phyloP scores from a whole-genome alignment of 2,888 invertebrate species.

The Ectemnius cavifrons region DNA sequence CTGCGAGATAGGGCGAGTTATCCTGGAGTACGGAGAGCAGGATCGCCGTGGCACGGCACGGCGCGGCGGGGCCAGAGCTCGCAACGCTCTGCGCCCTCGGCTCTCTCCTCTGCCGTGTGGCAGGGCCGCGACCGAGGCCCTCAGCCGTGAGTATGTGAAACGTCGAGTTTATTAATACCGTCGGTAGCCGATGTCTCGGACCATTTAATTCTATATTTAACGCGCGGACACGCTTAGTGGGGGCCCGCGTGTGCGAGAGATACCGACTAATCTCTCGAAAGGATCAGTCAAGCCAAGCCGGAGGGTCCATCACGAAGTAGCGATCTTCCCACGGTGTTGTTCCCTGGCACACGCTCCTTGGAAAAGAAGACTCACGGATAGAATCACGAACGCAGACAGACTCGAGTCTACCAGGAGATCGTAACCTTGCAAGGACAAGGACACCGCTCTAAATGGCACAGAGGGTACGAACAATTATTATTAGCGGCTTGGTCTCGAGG shows the following conservation, averaged over 20 bases:
- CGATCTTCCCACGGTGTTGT: constrained; percentile 68
- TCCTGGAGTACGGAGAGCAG: constrained; percentile 1
- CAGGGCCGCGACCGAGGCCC: not conserved
- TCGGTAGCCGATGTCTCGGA: constrained; percentile 50
- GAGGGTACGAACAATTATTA: constrained; percentile 61
- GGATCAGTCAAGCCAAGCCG: constrained; percentile 64
- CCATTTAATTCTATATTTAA: constrained; percentile 66
- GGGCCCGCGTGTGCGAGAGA: constrained; percentile 26
- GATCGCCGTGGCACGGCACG: not conserved
- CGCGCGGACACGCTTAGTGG: constrained; percentile 47
- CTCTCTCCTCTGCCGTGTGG: not conserved
- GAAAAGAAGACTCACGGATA: constrained; percentile 27
- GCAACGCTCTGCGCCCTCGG: not conserved
- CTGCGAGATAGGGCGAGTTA: constrained; percentile 20
- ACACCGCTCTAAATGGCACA: constrained; percentile 63
- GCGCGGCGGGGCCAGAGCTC: not conserved
- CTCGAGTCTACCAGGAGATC: constrained; percentile 23
- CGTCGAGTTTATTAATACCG: constrained; percentile 59
- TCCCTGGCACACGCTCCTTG: constrained; percentile 32
- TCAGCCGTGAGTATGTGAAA: constrained; percentile 43
- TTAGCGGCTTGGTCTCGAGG: constrained; percentile 38
- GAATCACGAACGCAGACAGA: constrained; percentile 33
- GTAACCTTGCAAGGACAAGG: constrained; percentile 73
- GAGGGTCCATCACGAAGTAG: constrained; percentile 55
- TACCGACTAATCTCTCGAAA: constrained; percentile 59